Conservation (phyloP, 2,797 vertebrate species). For the Sebastes taczanowskii region DNA sequence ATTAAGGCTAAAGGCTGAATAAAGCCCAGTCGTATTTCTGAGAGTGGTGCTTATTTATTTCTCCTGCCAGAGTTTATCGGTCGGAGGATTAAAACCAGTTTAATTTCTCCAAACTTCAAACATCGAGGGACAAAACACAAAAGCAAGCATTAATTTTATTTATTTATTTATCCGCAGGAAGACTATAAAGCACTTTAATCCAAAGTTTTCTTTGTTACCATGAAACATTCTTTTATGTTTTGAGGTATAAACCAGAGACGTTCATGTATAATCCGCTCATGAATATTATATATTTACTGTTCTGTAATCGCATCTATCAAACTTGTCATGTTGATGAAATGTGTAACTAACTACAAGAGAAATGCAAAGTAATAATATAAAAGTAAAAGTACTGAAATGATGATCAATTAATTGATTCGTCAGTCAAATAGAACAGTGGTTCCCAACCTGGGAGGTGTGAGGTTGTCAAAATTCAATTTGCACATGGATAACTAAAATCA, state of each 20-base stretch:
- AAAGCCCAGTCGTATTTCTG: constrained; percentile 26
- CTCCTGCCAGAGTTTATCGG: constrained; percentile 1
- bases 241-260: background rate
- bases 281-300: background rate
- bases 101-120: constrained; percentile 24
- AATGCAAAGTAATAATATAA: background rate
- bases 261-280: background rate
- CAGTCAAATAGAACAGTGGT: background rate
- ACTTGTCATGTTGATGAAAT: background rate
- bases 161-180: constrained; percentile 1
- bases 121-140: constrained; percentile 10
- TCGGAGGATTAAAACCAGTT: constrained; percentile 16
- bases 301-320: background rate
- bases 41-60: constrained; percentile 36
- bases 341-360: background rate
- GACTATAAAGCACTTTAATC: background rate
- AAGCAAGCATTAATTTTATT: constrained; percentile 10
- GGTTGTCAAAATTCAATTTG: too few relatives aligned
- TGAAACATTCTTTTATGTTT: background rate
- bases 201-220: background rate
- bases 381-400: background rate
- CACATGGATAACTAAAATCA: too few relatives aligned
- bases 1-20: constrained; percentile 53
- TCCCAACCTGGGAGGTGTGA: too few relatives aligned
- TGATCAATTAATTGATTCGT: background rate